A percentile compares a stretch with the other conserved stretches of the same genome.
Evolutionary conservation across 2,797 vertebrate genomes (phyloP).

Genomic region (Clarias laeviceps): DNA sequence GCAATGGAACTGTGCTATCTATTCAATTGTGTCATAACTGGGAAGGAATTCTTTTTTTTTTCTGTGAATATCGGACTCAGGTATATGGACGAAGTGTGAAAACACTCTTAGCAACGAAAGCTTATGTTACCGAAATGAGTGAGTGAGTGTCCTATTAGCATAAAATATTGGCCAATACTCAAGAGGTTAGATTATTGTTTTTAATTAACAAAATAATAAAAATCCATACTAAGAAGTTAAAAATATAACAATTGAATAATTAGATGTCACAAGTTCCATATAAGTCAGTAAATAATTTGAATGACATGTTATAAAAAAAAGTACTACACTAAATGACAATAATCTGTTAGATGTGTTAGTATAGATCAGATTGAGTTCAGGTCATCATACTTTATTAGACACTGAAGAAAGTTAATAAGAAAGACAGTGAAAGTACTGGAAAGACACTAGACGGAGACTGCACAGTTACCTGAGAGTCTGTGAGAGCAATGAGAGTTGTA

Average conservation of each 20-base stretch:
- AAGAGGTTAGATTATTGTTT: not conserved
- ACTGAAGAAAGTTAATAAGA: not conserved
- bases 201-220: not conserved
- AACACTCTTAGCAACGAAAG: not conserved
- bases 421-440: not conserved
- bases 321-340: not conserved
- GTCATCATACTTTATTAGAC: not conserved
- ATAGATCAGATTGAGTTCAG: not conserved
- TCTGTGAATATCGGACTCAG: not conserved
- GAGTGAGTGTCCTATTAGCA: not conserved
- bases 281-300: not conserved
- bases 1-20: not conserved
- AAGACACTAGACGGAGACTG: conserved; percentile 56
- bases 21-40: not conserved
- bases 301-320: not conserved
- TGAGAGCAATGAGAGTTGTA: conserved; percentile 95
- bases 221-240: not conserved
- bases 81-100: not conserved
- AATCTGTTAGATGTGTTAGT: not conserved
- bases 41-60: not conserved
- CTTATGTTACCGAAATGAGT: not conserved
- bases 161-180: not conserved
- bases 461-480: conserved; percentile 94
- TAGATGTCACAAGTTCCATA: not conserved
- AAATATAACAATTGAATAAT: not conserved